A percentile compares a stretch with the other conserved stretches of the same genome.
Evolutionary conservation across 2,888 invertebrate species (phyloP).

Genomic region (Diaperis boleti): DNA sequence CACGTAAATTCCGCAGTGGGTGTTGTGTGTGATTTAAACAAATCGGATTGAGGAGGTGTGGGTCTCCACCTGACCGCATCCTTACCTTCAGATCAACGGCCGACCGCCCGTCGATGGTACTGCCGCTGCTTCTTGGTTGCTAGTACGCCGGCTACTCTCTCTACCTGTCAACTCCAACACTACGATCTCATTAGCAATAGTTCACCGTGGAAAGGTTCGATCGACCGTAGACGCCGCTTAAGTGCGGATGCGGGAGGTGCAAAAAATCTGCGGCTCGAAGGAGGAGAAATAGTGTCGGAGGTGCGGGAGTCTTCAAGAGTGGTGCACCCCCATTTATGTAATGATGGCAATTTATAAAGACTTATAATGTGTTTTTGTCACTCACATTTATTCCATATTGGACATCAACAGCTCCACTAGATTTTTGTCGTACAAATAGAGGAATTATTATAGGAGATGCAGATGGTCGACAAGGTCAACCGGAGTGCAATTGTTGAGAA

Average conservation of each 20-base stretch:
- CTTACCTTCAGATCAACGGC: slow-evolving; percentile 52
- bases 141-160: slow-evolving; percentile 32
- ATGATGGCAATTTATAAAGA: too few relatives aligned
- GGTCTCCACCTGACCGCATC: slow-evolving; percentile 56
- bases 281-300: too few relatives aligned
- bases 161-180: slow-evolving; percentile 39
- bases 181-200: slow-evolving; percentile 44
- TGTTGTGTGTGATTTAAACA: slow-evolving; percentile 54
- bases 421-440: too few relatives aligned
- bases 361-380: too few relatives aligned
- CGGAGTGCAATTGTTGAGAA: too few relatives aligned
- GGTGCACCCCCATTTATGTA: too few relatives aligned
- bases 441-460: too few relatives aligned
- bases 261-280: background rate
- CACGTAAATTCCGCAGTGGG: slow-evolving; percentile 55
- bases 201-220: slow-evolving; percentile 29
- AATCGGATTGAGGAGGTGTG: slow-evolving; percentile 54
- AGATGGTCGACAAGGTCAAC: too few relatives aligned
- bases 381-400: too few relatives aligned
- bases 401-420: too few relatives aligned
- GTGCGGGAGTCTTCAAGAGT: too few relatives aligned
- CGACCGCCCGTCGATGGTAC: slow-evolving; percentile 44
- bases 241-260: background rate
- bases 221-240: background rate
- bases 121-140: slow-evolving; percentile 24